These are phyloP conservation scores for Lemur catta DNA, from an alignment of 2,797 vertebrate genomes.

Conservation along the genomic window DNA sequence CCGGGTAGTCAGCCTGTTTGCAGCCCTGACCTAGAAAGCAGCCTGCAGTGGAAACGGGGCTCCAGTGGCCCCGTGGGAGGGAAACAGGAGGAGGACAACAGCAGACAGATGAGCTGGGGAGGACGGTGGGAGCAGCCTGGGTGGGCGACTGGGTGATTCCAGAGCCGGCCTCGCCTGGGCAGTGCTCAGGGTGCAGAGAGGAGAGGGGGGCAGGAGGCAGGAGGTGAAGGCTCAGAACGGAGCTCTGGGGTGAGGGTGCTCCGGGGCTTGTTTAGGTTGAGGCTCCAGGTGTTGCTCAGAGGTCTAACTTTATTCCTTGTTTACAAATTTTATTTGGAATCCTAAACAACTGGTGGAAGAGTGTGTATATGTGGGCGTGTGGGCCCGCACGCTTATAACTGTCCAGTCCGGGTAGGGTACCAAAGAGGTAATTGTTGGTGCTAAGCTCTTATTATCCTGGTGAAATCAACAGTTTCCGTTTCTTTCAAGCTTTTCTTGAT, in stretches of 20 bases:
- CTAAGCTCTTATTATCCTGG: background rate
- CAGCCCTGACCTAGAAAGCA: background rate
- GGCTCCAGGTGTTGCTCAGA: background rate
- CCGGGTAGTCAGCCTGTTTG: too few relatives aligned
- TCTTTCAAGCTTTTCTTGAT: background rate
- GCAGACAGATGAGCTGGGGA: fast-evolving
- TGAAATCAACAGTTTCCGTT: background rate
- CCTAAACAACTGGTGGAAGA: background rate
- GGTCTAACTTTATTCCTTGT: background rate
- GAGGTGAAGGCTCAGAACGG: background rate
- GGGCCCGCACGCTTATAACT: background rate
- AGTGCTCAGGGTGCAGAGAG: background rate
- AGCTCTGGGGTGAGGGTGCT: too few relatives aligned
- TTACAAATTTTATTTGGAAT: background rate
- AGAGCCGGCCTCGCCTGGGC: too few relatives aligned
- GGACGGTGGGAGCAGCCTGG: fast-evolving
- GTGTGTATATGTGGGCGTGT: background rate
- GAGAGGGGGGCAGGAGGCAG: background rate
- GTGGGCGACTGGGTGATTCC: fast-evolving
- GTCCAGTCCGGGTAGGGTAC: background rate
- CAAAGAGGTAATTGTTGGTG: background rate
- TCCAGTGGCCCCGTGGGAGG: background rate
- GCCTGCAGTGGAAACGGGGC: fast-evolving
- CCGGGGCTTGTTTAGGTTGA: background rate
- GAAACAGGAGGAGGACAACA: fast-evolving